Evolutionary conservation across 2,113 vertebrate genomes (phyloP), one percentile per base, ranked within the genome.

Genomic region (Coregonus clupeaformis): DNA sequence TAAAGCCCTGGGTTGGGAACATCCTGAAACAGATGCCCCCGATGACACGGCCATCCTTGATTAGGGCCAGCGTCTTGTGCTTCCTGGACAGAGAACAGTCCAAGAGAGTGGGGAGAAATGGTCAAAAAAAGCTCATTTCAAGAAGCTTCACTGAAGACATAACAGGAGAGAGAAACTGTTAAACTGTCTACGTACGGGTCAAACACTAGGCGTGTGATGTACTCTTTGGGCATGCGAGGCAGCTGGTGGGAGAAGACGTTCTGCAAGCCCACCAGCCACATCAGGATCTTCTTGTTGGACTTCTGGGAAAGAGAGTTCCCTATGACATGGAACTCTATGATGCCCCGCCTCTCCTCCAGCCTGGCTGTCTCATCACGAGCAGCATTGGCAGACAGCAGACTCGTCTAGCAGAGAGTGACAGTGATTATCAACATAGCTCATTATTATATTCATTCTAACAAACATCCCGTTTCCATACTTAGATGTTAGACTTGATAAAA

Each of bases 1-100:
- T 98, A 93, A 99, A 99, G 75, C 98, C 98, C 91, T 99, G 98
- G 66, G 97, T 98, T 71, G 97, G 97, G 86, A 99, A 99, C 97
- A 99, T 98, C 74, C 98, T 94, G 92, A 99, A 99, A 88, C 98
- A 99, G 91, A 99, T 96, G 65, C 98, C 98, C 7, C 98, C 98
- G 0, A 99, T 99, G 89, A 99, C 98, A 3, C 98, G 94, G 18
- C 98, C 98, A 0, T 99, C 97, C 93, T 99, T 99, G 83, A 99
- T 98, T 64, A 99, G 92, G 1, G 98, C 98, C 79, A 99, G 87
- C n/a, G 98, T 99, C 92, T 99, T 99, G 92, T 99, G 98, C 86
- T 99, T 99, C 89, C 98, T 99, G 90, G 1, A 0, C 66, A 71
- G 20, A n/a, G 36, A 55, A 42, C 9, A 2, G 36, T 11, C 36